phyloP scores from a whole-genome alignment of 2,113 vertebrate genomes.

The Sitta europaea region DNA sequence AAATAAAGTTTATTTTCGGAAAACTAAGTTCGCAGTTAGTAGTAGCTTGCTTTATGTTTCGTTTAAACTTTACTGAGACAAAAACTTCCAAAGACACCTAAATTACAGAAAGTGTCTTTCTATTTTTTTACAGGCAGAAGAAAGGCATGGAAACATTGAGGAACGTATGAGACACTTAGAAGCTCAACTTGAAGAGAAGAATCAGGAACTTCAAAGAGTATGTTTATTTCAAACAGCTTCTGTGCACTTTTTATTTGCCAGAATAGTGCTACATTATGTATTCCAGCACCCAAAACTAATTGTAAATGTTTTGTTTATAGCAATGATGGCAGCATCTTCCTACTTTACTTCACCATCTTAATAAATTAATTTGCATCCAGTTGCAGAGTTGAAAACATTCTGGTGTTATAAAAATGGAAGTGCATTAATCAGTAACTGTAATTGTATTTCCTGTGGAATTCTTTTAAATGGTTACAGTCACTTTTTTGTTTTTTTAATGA shows the following conservation, averaged over 20 bases:
- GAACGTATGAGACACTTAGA: slow-evolving; percentile 97
- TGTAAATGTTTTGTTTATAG: background rate
- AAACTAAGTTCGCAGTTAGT: slow-evolving; percentile 79
- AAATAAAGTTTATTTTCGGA: slow-evolving; percentile 75
- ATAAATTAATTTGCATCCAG: background rate
- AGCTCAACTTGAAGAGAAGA: slow-evolving; percentile 97
- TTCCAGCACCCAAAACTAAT: background rate
- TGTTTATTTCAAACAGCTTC: slow-evolving; percentile 17
- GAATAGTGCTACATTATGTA: background rate
- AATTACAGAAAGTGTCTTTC: slow-evolving; percentile 47
- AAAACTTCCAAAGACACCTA: slow-evolving; percentile 5
- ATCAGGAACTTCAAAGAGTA: slow-evolving; percentile 98
- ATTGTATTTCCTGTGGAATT: background rate
- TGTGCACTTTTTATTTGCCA: background rate
- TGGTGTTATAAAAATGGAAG: background rate
- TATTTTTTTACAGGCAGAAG: slow-evolving; percentile 88
- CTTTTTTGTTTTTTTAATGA: background rate
- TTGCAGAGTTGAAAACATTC: background rate
- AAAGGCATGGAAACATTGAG: slow-evolving; percentile 97
- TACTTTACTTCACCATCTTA: background rate
- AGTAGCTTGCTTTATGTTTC: slow-evolving; percentile 87
- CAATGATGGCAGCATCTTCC: background rate
- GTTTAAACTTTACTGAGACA: slow-evolving; percentile 64
- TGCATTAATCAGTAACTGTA: background rate
- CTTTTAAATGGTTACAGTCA: background rate